Base-by-base conservation (phyloP, 2,113 vertebrate species). In the Oreocharis arfaki region DNA sequence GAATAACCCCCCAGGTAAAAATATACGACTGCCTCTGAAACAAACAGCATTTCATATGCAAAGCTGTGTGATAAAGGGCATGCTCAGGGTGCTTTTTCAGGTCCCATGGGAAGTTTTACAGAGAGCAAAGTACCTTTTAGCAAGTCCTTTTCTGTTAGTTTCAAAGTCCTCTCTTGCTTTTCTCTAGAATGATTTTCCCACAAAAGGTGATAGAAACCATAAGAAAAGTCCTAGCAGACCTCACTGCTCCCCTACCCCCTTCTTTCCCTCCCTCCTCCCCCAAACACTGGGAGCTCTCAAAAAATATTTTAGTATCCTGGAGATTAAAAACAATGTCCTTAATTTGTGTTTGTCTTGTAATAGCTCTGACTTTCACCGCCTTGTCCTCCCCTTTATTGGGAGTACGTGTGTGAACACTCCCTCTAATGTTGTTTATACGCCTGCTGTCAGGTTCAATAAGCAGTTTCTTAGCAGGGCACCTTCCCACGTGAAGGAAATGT, bases 311-410 rank as follows among this genome's bases (percentile, higher is more conserved):
- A 90, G 42, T 52, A 65, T 93, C 53, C 79, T 49, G 84, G 80
- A 89, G 73, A 93, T 95, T 61, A 79, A 91, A 95, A 90, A 8
- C 73, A 92, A 69, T 61, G 84, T 53, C 81, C 60, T 89, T 69
- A 91, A 82, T 90, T 89, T 92, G 76, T 89, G 42, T 91, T 95
- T 90, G 65, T 92, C 86, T 71, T 89, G 60, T 71, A 93, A 93
- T 81, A 81, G 85, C 88, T 95, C 80, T 95, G 88, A 96, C 93
- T 96, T 96, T 92, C 83, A 89, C 76, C 4, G 2, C 90, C 90
- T 86, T 56, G 87, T 87, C 90, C 93, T 95, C 86, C 86, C 60
- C 80, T 93, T 74, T 76, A 44, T 71, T 84, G 69, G 83, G 83
- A 92, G 86, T 64, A 60, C 79, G 11, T 41, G 78, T 93, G 80